Conservation (phyloP, 2,797 vertebrate species). For the Nothura maculosa region DNA sequence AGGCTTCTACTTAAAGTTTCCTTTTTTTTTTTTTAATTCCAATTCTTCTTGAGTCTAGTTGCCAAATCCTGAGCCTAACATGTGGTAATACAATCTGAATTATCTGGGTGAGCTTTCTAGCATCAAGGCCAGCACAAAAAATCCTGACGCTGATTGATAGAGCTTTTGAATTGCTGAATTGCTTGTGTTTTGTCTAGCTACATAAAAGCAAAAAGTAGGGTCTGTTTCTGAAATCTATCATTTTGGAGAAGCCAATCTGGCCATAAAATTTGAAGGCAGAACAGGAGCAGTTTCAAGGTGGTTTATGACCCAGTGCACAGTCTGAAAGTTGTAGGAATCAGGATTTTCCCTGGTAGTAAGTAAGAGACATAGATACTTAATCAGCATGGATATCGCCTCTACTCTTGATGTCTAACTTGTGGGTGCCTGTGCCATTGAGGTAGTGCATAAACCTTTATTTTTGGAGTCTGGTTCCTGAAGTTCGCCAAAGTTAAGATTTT, state of each 20-base stretch:
- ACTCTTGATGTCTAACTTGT: background rate
- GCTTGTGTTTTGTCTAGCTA: background rate
- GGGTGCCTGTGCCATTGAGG: background rate
- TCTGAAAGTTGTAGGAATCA: accelerated
- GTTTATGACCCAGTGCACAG: accelerated
- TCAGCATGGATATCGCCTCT: background rate
- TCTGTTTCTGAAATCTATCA: background rate
- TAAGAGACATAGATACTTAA: accelerated
- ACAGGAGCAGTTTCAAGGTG: accelerated
- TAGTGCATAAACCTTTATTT: background rate
- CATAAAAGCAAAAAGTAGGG: background rate
- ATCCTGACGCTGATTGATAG: background rate
- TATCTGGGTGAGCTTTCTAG: background rate
- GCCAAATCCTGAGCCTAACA: background rate
- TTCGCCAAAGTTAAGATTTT: background rate
- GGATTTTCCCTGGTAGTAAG: background rate
- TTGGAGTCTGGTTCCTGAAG: background rate
- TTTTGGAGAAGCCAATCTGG: background rate
- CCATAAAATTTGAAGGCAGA: background rate
- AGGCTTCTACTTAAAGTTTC: too few species aligned
- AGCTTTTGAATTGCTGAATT: accelerated
- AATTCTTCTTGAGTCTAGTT: background rate
- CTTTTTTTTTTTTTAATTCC: background rate
- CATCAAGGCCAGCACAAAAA: background rate
- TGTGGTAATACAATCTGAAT: background rate